Base-by-base conservation (phyloP, 2,888 invertebrate genomes). In the Watsonalla cultraria region DNA sequence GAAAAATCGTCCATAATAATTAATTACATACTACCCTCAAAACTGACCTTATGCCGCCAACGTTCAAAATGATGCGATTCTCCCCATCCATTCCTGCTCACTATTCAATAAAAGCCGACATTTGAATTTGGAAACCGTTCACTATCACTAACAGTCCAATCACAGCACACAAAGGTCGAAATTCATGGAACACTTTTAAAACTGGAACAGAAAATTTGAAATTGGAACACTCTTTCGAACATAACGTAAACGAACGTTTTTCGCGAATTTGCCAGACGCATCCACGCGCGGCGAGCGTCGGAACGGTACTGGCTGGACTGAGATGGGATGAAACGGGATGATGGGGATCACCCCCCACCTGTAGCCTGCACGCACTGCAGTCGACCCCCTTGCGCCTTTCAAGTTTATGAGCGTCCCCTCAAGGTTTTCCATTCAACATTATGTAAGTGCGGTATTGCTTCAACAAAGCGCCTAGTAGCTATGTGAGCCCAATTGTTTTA, bases 51-150 rank as follows among this genome's bases (percentile, higher is more conserved):
- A 98, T 97, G 62, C 98, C 98, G 64, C 98, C 97, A 80, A 98
- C 97, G 91, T 98, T 98, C 80, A 98, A 92, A 84, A 97, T 96
- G 76, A 98, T 97, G 79, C 97, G 94, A 88, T 98, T 97, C 92
- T 98, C 97, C 66, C 96, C 95, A 93, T 97, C 96, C 95, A 96
- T 95, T 72, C 72, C 83, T 78, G 77, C 69, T 76, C 67, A 74
- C 57, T 58, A 60, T 63, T 64, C 66, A 54, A 54, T 45, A 50
- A 59, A 54, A 57, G 64, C 63, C 66, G 61, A 74, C 78, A 79
- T 76, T 76, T 69, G 71, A 72, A 70, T 42, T 66, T 58, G 55
- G 60, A 55, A 59, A 63, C 67, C 49, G 51, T 42, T 52, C 75
- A 77, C 74, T n/a, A 74, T 63, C 75, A 70, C 69, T 61, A 11